Evolutionary conservation across 2,113 vertebrate species (phyloP), one percentile per base, ranked within the genome.

Genomic region (Oostethus manadensis): DNA sequence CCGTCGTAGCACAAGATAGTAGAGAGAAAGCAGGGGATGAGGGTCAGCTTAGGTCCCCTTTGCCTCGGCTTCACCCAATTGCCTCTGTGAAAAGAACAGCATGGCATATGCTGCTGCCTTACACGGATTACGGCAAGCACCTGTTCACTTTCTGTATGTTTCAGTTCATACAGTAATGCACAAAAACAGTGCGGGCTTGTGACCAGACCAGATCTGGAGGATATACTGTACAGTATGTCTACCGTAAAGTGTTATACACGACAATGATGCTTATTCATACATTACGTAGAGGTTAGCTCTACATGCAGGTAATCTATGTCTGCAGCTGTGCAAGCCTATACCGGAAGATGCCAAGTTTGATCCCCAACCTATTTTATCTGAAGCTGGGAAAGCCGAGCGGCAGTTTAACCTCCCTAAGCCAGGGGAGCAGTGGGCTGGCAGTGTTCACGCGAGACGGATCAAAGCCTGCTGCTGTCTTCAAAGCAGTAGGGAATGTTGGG

Each of bases 111-210:
- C 70, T 81, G 73, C 76, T 50, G 74, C 74, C 80, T 68, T 35
- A 68, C 58, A 6, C 70, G 84, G 83, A 86, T 88, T 85, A 88
- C 74, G 65, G 67, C 51, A 68, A 71, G 67, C 82, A 81, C 82
- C 82, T 83, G 83, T 68, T 77, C 70, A 64, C 67, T 58, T 51
- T 33, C 61, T 59, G 62, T 8, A 71, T 11, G 51, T 44, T 68
- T 74, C 35, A 53, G 59, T 71, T 71, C 56, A 55, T 57, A 59
- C 48, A 64, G 60, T 13, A 38, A 8, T 50, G 44, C 21, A 13
- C 22, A 44, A 38, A 38, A 45, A 69, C 56, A 21, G 64, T 50
- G 58, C 58, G 64, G 64, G 57, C 62, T 9, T 3, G 26, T 23
- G 46, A n/a, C n/a, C n/a, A 59, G 58, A 35, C n/a, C n/a, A 62